A percentile compares a stretch with the other conserved stretches of the same genome.
Evolutionary conservation across 2,888 invertebrate species (phyloP).

Genomic region (Brenthis ino): DNA sequence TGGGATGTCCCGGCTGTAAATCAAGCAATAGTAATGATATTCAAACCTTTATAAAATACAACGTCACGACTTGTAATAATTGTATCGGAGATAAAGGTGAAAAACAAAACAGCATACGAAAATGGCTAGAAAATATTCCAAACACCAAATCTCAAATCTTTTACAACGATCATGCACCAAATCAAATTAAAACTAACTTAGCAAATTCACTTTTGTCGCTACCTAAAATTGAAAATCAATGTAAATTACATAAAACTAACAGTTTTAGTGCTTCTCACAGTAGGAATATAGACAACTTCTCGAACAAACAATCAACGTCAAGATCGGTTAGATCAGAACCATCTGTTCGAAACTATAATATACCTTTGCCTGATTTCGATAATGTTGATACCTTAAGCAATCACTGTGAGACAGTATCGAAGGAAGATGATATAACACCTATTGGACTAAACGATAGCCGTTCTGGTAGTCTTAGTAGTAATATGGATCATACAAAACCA

Average conservation of each 20-base stretch:
- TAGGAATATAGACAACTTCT: constrained; percentile 53
- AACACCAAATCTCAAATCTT: constrained; percentile 58
- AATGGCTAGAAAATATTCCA: constrained; percentile 89
- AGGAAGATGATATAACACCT: constrained; percentile 61
- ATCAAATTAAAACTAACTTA: constrained; percentile 53
- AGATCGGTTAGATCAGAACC: constrained; percentile 76
- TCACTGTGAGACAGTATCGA: constrained; percentile 60
- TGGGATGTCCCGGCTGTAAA: constrained; percentile 87
- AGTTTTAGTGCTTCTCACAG: constrained; percentile 63
- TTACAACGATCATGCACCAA: constrained; percentile 56
- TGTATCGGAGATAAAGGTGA: constrained; percentile 84
- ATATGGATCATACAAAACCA: constrained; percentile 46
- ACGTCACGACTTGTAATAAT: constrained; percentile 75
- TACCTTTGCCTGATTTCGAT: constrained; percentile 69
- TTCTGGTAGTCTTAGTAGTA: constrained; percentile 54
- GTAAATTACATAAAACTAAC: constrained; percentile 64
- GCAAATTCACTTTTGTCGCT: constrained; percentile 66
- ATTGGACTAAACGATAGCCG: constrained; percentile 57
- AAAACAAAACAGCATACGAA: constrained; percentile 88
- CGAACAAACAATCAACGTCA: constrained; percentile 57
- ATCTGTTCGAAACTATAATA: constrained; percentile 63
- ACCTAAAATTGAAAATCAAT: constrained; percentile 54
- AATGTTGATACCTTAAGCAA: constrained; percentile 49
- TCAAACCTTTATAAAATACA: constrained; percentile 69
- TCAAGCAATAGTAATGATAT: constrained; percentile 57